Base-by-base conservation (phyloP, 2,113 vertebrate species). In the Brevimyrus niger region DNA sequence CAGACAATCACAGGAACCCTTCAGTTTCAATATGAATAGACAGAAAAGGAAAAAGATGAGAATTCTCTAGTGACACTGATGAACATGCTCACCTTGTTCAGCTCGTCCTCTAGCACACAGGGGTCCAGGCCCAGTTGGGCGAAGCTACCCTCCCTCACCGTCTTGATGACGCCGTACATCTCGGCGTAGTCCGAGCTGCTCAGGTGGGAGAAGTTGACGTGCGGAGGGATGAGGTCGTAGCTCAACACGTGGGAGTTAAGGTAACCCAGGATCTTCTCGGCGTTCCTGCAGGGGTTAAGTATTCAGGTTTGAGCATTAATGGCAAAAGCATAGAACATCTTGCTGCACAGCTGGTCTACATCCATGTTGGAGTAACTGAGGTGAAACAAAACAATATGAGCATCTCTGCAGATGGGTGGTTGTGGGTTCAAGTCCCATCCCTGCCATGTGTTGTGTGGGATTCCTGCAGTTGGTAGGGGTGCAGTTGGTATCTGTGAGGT, bases 181-280 rank as follows among this genome's bases (percentile, higher is more conserved):
- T 99, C 98, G 0, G 95, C 87, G 88, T 99, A 99, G 94, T 99
- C 98, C n/a, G 97, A 94, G 58, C 97, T 83, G 0, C 97, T 95
- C 91, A 99, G 96, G 92, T 99, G 98, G 86, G 98, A 99, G 94
- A 99, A 99, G 95, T 99, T 99, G 90, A 99, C 96, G 0, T 99
- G 98, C 51, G 97, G 96, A 0, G 98, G 98, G 91, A 99, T 99
- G 91, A 99, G 98, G 92, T 98, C 97, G 0, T 93, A 96, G 95
- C 97, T 99, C 92, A 99, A 92, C 90, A 98, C 94, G 0, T 97
- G 96, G 87, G 94, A 95, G 94, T 97, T 98, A 88, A 99, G 93
- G 94, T 96, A 99, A 42, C 97, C 97, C 92, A 99, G 92, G 91
- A 99, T 99, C 95, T 98, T 99, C 94, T 99, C 98, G 0, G 97